Base-by-base conservation (phyloP, 1,140 invertebrate genomes). In the Ips nitidus region DNA sequence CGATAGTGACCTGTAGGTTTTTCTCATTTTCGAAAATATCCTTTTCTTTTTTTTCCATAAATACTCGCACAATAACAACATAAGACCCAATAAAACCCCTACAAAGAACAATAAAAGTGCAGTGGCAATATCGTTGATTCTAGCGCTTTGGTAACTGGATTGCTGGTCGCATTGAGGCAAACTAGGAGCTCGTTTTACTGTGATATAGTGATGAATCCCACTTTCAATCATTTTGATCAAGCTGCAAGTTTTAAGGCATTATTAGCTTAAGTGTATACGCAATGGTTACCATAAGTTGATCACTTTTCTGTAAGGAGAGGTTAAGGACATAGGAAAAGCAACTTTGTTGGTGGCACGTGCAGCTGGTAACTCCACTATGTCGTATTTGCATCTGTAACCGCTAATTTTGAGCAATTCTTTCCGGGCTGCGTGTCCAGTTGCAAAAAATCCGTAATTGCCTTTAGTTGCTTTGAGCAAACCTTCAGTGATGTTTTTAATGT, bases 361-460 rank as follows among this genome's bases (percentile, higher is more conserved):
- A n/a, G 74, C 60, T 6, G 63, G 61, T 22, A 76, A 71, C 41
- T 76, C 75, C 60, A 63, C 60, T 36, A 76, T 70, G 6, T 76
- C 70, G 43, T 57, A 76, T 41, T 63, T 70, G 42, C 75, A 76
- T 59, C 65, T 73, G 52, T 74, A 75, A 38, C 71, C 71, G 41
- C 68, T 73, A 2, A 76, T 66, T 52, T 57, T 64, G 41, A 66
- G 52, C 4, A 75, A 53, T 36, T 71, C 60, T 52, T 70, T 71
- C n/a, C 75, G 40, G 4, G 75, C 75, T 2, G 66, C 42, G 6
- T 73, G 67, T 5, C 63, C 53, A 4, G 73, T 73, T 1, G 70
- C 73, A 38, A 76, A 76, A 50, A 76, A 71, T 38, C 71, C 75
- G 56, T 76, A 76, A 45, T 71, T 68, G 3, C 73, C 70, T 45